Conservation (phyloP, 2,113 vertebrate species). For the Neodon shergylaensis region DNA sequence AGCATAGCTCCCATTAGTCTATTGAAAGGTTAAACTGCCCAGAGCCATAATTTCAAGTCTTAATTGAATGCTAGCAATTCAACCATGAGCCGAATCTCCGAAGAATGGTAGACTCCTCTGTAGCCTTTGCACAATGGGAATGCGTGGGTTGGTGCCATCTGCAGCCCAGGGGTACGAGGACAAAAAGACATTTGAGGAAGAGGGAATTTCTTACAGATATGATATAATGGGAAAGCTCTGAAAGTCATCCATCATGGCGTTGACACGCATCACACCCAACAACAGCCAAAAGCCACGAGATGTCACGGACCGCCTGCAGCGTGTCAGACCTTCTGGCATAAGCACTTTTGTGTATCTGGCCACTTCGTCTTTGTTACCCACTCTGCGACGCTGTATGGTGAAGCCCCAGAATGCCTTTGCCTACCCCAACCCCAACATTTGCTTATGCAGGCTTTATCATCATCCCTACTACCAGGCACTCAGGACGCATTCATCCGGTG, state of each 20-base stretch:
- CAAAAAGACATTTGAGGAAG: slow-evolving; percentile 89
- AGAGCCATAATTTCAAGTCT: slow-evolving; percentile 81
- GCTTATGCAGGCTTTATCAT: slow-evolving; percentile 91
- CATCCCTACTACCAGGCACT: slow-evolving; percentile 84
- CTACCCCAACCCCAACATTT: slow-evolving; percentile 51
- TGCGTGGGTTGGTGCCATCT: slow-evolving; percentile 97
- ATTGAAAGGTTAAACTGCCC: slow-evolving; percentile 82
- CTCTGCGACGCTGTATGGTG: slow-evolving; percentile 77
- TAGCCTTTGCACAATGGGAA: slow-evolving; percentile 91
- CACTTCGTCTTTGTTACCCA: slow-evolving; percentile 80
- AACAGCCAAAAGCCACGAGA: slow-evolving; percentile 88
- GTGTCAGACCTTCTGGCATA: slow-evolving; percentile 88
- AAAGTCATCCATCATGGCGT: slow-evolving; percentile 94
- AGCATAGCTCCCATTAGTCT: slow-evolving; percentile 59
- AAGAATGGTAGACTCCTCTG: slow-evolving; percentile 85
- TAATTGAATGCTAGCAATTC: slow-evolving; percentile 85
- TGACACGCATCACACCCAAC: slow-evolving; percentile 91
- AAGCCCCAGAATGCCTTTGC: slow-evolving; percentile 81
- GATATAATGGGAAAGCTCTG: slow-evolving; percentile 90
- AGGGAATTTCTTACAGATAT: slow-evolving; percentile 89
- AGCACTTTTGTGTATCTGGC: slow-evolving; percentile 88
- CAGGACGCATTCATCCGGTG: slow-evolving; percentile 85
- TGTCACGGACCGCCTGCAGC: slow-evolving; percentile 88
- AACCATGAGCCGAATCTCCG: slow-evolving; percentile 73
- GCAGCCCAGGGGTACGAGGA: slow-evolving; percentile 86